A percentile compares a stretch with the other conserved stretches of the same genome.
Conservation (phyloP, 1,140 invertebrate genomes). For the Drepana arcuata region DNA sequence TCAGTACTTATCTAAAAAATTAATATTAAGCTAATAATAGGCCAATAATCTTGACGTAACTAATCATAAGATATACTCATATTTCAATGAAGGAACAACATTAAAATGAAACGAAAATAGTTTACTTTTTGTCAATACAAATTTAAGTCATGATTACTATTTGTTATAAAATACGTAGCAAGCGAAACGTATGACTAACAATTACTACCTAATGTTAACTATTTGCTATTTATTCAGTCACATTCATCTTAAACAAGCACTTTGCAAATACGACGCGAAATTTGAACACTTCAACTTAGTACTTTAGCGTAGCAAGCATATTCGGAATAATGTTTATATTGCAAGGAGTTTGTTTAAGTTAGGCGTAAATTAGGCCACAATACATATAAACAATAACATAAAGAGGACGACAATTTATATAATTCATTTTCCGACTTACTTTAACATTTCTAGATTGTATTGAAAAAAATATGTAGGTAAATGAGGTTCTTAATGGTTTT, state of each 20-base stretch:
- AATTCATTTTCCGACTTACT: neutral
- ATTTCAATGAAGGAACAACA: too few relatives aligned
- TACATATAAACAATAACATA: neutral
- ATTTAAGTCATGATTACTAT: too few relatives aligned
- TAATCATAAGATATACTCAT: too few relatives aligned
- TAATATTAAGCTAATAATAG: too few relatives aligned
- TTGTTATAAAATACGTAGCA: too few relatives aligned
- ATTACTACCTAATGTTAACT: too few relatives aligned
- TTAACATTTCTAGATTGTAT: neutral
- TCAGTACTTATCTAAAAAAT: too few relatives aligned
- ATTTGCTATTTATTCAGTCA: conserved; percentile 57
- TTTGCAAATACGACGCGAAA: conserved; percentile 31
- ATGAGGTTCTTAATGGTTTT: neutral
- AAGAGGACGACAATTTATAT: neutral
- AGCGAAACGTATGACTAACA: too few relatives aligned
- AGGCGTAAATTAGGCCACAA: too few relatives aligned
- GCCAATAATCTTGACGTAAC: too few relatives aligned
- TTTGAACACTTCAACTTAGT: conserved; percentile 36
- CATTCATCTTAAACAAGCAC: conserved; percentile 51
- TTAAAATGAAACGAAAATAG: too few relatives aligned
- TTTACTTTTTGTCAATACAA: too few relatives aligned
- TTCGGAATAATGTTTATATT: neutral
- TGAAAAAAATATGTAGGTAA: neutral
- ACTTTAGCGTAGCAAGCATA: neutral
- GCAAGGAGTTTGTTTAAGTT: neutral